Conservation (phyloP, 2,113 vertebrate species). For the Opisthocomus hoazin region DNA sequence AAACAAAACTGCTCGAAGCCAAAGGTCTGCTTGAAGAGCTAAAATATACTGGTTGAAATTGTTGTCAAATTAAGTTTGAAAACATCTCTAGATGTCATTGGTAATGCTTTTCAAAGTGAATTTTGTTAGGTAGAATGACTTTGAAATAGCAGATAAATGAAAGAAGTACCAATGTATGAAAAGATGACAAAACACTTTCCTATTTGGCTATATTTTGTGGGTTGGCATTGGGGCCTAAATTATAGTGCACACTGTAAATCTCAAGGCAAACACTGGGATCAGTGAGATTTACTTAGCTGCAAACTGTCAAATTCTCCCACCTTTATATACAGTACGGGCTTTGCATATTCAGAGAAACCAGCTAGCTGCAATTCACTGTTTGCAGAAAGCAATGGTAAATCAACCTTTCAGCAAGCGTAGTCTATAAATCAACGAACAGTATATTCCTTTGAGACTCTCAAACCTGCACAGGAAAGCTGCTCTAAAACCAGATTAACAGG, state of each 20-base stretch:
- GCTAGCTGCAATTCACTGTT: neutral
- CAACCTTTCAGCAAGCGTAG: constrained; percentile 34
- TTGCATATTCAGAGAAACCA: neutral
- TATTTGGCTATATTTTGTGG: neutral
- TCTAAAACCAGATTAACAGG: constrained; percentile 16
- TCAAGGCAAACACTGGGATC: neutral
- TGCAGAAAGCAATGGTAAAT: constrained; percentile 41
- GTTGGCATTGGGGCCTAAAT: neutral
- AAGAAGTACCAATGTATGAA: neutral
- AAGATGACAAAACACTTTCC: neutral
- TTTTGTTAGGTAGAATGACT: neutral
- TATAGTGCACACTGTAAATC: neutral
- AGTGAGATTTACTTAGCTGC: neutral
- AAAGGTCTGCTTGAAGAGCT: neutral
- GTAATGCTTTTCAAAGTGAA: neutral
- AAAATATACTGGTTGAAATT: neutral
- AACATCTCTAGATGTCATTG: neutral
- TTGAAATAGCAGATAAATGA: neutral
- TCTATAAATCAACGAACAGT: neutral
- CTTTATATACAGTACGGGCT: neutral
- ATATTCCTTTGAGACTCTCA: constrained; percentile 19
- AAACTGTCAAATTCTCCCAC: neutral
- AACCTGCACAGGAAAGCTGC: neutral
- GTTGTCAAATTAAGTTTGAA: neutral
- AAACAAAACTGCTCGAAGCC: neutral